phyloP scores from a whole-genome alignment of 2,888 invertebrate species.

The Orthonychiurus folsomi region DNA sequence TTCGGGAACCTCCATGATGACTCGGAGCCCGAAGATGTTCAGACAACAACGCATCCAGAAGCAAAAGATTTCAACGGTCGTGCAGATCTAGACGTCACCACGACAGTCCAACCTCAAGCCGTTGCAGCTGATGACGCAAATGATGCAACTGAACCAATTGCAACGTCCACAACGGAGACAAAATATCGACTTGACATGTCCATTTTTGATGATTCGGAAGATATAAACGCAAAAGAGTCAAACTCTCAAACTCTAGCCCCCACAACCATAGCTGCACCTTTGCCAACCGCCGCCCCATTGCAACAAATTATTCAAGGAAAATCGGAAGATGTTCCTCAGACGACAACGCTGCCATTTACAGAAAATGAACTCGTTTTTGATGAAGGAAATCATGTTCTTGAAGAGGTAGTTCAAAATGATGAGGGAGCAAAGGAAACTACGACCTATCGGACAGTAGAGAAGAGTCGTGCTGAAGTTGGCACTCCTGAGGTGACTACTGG shows the following conservation, averaged over 20 bases:
- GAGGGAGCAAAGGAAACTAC: background rate
- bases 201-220: constrained; percentile 15
- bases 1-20: no score
- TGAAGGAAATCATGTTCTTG: background rate
- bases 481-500: no score
- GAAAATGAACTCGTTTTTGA: constrained; percentile 13
- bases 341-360: background rate
- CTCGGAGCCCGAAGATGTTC: no score
- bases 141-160: background rate
- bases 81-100: no score
- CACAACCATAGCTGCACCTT: background rate
- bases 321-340: background rate
- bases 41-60: no score
- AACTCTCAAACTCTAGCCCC: no score
- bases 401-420: background rate
- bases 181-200: constrained; percentile 23
- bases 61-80: no score
- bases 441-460: background rate
- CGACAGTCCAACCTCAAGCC: background rate
- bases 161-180: background rate
- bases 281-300: background rate
- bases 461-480: background rate
- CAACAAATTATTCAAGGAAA: background rate
- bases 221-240: no score
- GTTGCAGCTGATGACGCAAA: background rate